phyloP scores from a whole-genome alignment of 2,113 vertebrate species.

The Salvator merianae region DNA sequence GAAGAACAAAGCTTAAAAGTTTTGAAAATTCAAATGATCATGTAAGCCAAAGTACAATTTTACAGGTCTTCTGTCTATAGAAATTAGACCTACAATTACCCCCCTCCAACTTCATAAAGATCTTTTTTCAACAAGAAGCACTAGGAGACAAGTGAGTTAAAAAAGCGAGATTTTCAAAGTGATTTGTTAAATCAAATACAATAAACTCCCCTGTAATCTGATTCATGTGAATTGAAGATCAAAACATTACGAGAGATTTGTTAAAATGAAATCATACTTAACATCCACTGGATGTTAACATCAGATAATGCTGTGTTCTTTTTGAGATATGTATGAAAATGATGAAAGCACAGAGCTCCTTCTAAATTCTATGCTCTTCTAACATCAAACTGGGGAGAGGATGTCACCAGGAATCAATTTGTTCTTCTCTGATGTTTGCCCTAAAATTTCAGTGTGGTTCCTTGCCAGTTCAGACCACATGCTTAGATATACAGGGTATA shows the following conservation, averaged over 20 bases:
- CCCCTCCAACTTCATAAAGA: slow-evolving; percentile 5
- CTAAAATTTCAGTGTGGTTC: slow-evolving; percentile 20
- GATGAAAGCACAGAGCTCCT: slow-evolving; percentile 23
- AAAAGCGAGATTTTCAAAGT: slow-evolving; percentile 39
- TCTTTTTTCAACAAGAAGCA: slow-evolving; percentile 15
- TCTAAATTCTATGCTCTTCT: slow-evolving; percentile 43
- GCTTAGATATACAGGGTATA: neutral
- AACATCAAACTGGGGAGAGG: slow-evolving; percentile 32
- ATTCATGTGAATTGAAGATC: slow-evolving; percentile 59
- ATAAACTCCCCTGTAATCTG: slow-evolving; percentile 53
- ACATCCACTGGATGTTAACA: slow-evolving; percentile 27
- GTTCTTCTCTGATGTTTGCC: slow-evolving; percentile 49
- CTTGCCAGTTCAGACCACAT: slow-evolving; percentile 14
- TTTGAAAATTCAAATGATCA: slow-evolving; percentile 4
- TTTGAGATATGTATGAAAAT: slow-evolving; percentile 35
- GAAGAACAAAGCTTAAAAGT: slow-evolving; percentile 6
- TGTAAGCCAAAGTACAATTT: neutral
- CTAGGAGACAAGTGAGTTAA: slow-evolving; percentile 32
- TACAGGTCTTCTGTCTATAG: neutral
- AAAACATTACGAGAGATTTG: slow-evolving; percentile 59
- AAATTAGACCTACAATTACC: neutral
- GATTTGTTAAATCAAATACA: slow-evolving; percentile 57
- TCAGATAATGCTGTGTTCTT: slow-evolving; percentile 42
- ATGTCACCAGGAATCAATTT: slow-evolving; percentile 68
- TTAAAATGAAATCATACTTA: slow-evolving; percentile 57